A percentile compares a stretch with the other conserved stretches of the same genome.
phyloP scores from a whole-genome alignment of 2,797 vertebrate species.

The Coluber constrictor region DNA sequence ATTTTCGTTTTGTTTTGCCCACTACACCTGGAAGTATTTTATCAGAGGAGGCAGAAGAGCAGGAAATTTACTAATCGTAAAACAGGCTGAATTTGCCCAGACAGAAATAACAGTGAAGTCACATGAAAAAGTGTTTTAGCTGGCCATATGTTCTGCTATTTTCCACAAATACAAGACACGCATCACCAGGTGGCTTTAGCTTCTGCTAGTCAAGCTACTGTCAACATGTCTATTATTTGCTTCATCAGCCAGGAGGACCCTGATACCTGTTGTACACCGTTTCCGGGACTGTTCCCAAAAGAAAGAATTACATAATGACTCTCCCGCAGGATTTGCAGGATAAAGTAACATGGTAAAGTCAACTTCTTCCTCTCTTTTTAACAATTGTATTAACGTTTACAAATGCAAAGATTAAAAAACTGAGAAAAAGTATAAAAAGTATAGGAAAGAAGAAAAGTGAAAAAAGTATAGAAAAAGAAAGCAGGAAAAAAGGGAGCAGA shows the following conservation, averaged over 20 bases:
- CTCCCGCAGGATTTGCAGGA: neutral
- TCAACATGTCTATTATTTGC: slow-evolving; percentile 16
- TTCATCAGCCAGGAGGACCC: neutral
- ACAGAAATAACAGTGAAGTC: slow-evolving; percentile 44
- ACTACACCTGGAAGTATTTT: slow-evolving; percentile 36
- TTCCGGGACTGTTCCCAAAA: neutral
- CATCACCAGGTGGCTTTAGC: slow-evolving; percentile 33
- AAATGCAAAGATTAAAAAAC: neutral
- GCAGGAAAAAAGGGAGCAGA: neutral
- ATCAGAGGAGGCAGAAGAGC: neutral
- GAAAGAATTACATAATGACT: neutral
- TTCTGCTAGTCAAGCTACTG: slow-evolving; percentile 29
- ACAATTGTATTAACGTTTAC: neutral
- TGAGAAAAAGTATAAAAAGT: neutral
- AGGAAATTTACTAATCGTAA: slow-evolving; percentile 11
- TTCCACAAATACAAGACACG: slow-evolving; percentile 42
- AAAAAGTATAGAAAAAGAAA: neutral
- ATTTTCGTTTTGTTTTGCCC: neutral
- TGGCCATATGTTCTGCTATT: slow-evolving; percentile 41
- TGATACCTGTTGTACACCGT: slow-evolving; percentile 5
- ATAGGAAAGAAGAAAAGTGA: neutral
- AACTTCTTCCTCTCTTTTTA: neutral
- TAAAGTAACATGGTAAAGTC: neutral
- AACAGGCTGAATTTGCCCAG: slow-evolving; percentile 30
- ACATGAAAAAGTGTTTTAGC: slow-evolving; percentile 24